Evolutionary conservation across 2,113 vertebrate species (phyloP).

Genomic region (Hemiscyllium ocellatum): DNA sequence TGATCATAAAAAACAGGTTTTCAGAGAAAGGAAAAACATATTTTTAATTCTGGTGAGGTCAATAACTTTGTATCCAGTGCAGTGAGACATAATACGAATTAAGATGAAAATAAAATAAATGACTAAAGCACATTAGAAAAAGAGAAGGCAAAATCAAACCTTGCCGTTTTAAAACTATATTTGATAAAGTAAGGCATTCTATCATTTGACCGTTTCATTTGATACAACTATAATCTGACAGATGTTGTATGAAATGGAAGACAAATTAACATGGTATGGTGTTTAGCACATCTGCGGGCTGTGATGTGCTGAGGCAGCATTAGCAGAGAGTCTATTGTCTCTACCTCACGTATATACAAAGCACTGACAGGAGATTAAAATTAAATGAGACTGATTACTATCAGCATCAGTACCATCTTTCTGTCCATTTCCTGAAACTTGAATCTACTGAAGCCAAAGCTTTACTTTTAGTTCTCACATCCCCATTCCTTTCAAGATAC

Average conservation of each 20-base stretch:
- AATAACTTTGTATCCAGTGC: not conserved
- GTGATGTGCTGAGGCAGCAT: not conserved
- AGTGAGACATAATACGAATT: not conserved
- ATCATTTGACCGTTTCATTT: not conserved
- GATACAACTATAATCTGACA: not conserved
- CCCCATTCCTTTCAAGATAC: not conserved
- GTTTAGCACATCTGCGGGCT: not conserved
- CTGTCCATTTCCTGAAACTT: not conserved
- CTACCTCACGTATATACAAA: not conserved
- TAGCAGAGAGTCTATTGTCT: not conserved
- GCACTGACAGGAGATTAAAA: not conserved
- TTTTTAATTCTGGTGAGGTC: not conserved
- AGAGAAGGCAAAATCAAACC: not conserved
- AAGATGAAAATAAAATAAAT: not conserved
- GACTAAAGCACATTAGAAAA: too few relatives aligned
- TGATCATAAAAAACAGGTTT: not conserved
- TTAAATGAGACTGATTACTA: not conserved
- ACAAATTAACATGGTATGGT: not conserved
- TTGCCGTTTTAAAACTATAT: not conserved
- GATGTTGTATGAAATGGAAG: not conserved
- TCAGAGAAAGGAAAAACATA: not conserved
- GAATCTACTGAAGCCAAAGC: not conserved
- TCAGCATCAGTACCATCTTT: not conserved
- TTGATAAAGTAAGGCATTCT: not conserved
- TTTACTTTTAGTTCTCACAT: not conserved